Base-by-base conservation (phyloP, 2,888 invertebrate species). In the Drosophila acutilabella region DNA sequence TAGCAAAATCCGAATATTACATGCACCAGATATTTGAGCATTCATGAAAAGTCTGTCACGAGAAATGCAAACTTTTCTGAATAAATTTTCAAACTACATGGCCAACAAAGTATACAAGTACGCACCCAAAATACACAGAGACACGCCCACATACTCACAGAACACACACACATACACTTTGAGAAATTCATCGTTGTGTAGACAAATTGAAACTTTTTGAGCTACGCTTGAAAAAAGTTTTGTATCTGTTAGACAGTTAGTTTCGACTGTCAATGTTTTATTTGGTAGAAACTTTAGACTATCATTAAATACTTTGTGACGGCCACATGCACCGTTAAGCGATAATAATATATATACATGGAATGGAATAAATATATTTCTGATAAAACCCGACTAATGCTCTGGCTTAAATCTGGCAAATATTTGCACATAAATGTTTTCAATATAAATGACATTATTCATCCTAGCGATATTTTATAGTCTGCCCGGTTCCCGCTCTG, bases 151-250 rank as follows among this genome's bases (percentile, higher is more conserved):
- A 61, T 42, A 36, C 64, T 36, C 33, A 44, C 41, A 16, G 41
- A 20, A 47, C 54, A 40, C 44, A 38, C 47, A 45, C 10, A 45
- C n/a, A n/a, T n/a, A 45, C 42, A 41, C 30, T 54, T 50, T 23
- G 8, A 23, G 14, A 7, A 2, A 18, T 33, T n/a, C 16, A 45
- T 13, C n/a, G 33, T 42, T 38, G 48, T 61, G 64, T 71, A 69
- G 58, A 78, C 67, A 78, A 78, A 85, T 83, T 88, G 86, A 88
- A 83, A 88, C 85, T 88, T 85, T 85, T 74, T 53, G 64, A 72
- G 71, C 71, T 68, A 68, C 72, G 83, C 75, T 74, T 71, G 71
- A 74, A 75, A 85, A 30, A 88, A 83, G 69, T 83, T 79, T 85
- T 57, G 64, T 71, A 74, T 78, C 86, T 67, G 44, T 64, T 72